Evolutionary conservation across 2,888 invertebrate genomes (phyloP).

Genomic region (Ophonus ardosiacus): DNA sequence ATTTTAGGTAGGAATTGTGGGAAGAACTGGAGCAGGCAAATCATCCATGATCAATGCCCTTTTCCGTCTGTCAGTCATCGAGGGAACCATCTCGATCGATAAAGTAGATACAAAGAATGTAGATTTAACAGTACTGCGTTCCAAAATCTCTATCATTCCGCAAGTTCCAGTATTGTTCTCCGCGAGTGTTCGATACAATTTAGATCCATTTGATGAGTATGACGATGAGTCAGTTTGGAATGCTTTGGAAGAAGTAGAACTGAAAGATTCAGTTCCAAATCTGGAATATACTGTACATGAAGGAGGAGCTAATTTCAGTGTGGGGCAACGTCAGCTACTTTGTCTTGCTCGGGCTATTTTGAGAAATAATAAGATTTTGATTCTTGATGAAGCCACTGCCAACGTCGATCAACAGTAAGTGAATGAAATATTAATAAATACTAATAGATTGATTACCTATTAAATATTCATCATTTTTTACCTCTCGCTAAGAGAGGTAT

Average conservation of each 20-base stretch:
- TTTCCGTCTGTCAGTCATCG: conserved; percentile 88
- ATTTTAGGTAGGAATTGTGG: conserved; percentile 86
- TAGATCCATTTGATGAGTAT: conserved; percentile 88
- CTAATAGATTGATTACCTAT: not conserved
- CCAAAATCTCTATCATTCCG: conserved; percentile 87
- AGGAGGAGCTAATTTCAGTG: conserved; percentile 87
- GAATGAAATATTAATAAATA: not conserved
- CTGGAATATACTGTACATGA: conserved; percentile 81
- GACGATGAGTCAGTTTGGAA: conserved; percentile 86
- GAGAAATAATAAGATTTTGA: conserved; percentile 84
- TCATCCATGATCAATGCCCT: conserved; percentile 89
- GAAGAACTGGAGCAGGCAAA: conserved; percentile 92
- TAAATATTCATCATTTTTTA: no score
- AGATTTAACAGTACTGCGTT: conserved; percentile 86
- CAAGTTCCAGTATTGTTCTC: conserved; percentile 79
- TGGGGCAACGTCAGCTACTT: conserved; percentile 90
- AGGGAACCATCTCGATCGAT: conserved; percentile 87
- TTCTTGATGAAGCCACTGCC: conserved; percentile 92
- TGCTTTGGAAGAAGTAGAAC: conserved; percentile 83
- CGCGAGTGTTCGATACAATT: conserved; percentile 88
- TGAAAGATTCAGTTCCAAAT: conserved; percentile 81
- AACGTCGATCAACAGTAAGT: conserved; percentile 83
- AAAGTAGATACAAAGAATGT: conserved; percentile 83
- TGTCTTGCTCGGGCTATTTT: conserved; percentile 90
- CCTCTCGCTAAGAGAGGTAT: no score